These are phyloP conservation scores for Eristalis arbustorum DNA, from an alignment of 2,888 invertebrate genomes.

Conservation along the genomic window DNA sequence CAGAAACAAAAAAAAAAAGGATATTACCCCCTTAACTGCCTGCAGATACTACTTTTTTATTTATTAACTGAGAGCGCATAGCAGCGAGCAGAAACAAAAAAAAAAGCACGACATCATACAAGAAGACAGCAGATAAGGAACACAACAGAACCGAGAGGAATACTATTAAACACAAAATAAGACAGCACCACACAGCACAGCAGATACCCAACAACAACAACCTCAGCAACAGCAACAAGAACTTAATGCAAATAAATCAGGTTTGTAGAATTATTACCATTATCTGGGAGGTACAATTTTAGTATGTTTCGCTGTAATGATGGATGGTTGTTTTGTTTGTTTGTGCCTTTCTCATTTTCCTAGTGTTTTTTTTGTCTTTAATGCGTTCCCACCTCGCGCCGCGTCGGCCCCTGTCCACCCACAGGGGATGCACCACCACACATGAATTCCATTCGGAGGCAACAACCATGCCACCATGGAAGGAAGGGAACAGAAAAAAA, in stretches of 20 bases:
- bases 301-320: conserved; percentile 52
- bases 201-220: conserved; percentile 1
- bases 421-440: conserved; percentile 29
- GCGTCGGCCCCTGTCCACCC: background rate
- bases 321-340: conserved; percentile 42
- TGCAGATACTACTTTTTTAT: conserved; percentile 46
- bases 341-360: background rate
- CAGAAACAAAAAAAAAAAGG: conserved; percentile 43
- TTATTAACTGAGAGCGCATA: conserved; percentile 33
- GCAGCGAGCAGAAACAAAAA: background rate
- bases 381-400: background rate
- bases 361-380: background rate
- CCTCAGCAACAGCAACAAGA: conserved; percentile 29
- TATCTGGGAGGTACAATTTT: conserved; percentile 52
- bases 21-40: conserved; percentile 45
- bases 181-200: conserved; percentile 9
- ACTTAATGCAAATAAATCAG: conserved; percentile 69
- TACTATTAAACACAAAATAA: conserved; percentile 3
- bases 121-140: conserved; percentile 50
- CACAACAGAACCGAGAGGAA: conserved; percentile 9
- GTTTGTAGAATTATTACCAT: conserved; percentile 64
- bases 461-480: conserved; percentile 22
- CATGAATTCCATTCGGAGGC: background rate
- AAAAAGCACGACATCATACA: conserved; percentile 17
- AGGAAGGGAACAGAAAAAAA: background rate